Percentiles rank a stretch among this genome's conserved stretches.
Conservation (phyloP, 2,888 invertebrate genomes). For the Dasysyrphus tricinctus region DNA sequence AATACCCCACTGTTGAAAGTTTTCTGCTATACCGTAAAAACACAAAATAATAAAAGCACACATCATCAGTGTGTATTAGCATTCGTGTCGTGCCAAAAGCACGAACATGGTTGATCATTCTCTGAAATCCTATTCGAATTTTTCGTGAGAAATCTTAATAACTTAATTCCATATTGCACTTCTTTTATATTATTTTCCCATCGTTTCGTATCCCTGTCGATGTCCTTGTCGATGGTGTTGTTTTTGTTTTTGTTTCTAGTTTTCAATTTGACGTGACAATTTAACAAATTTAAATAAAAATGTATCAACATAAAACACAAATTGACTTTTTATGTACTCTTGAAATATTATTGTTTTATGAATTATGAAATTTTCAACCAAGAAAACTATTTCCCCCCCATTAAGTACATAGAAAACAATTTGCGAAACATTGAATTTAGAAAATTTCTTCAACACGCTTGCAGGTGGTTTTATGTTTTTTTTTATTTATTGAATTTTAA, state of each 20-base stretch:
- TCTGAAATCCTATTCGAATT: slow-evolving; percentile 43
- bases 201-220: not conserved
- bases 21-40: not conserved
- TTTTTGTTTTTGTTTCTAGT: not conserved
- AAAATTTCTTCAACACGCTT: not conserved
- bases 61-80: slow-evolving; percentile 57
- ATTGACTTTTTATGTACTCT: not conserved
- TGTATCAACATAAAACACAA: not conserved
- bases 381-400: not conserved
- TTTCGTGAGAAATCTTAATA: slow-evolving; percentile 17
- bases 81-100: slow-evolving; percentile 57
- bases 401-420: not conserved
- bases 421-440: not conserved
- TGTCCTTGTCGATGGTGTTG: not conserved
- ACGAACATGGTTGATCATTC: slow-evolving; percentile 40
- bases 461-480: slow-evolving; percentile 1
- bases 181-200: not conserved
- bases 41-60: not conserved
- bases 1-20: not conserved
- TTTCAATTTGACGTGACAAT: not conserved
- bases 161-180: not conserved
- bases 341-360: not conserved
- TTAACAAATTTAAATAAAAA: not conserved
- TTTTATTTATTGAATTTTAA: not conserved
- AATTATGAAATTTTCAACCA: not conserved